Conservation (phyloP, 1,140 invertebrate species). For the Aphelinus certus region DNA sequence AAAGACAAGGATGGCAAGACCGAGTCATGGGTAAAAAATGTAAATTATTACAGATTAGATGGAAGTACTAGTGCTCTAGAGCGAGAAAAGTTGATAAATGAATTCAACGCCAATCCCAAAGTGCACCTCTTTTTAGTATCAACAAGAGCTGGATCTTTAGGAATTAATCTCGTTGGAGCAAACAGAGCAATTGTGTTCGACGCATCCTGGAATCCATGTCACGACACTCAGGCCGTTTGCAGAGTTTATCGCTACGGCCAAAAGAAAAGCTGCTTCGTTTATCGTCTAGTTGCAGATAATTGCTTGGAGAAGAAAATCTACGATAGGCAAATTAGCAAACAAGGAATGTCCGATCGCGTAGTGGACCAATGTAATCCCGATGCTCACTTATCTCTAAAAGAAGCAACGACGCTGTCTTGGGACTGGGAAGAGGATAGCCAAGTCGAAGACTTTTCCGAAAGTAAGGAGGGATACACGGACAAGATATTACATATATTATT, state of each 20-base stretch:
- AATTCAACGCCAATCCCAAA: slow-evolving; percentile 93
- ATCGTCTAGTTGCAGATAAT: slow-evolving; percentile 95
- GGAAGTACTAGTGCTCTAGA: slow-evolving; percentile 94
- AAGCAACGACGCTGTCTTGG: slow-evolving; percentile 92
- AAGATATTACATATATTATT: slow-evolving; percentile 82
- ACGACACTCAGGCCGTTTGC: slow-evolving; percentile 98
- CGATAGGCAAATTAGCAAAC: slow-evolving; percentile 97
- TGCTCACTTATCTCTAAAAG: slow-evolving; percentile 92
- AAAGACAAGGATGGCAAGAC: slow-evolving; percentile 70
- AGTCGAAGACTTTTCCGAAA: slow-evolving; percentile 75
- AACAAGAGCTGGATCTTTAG: slow-evolving; percentile 94
- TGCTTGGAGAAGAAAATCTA: slow-evolving; percentile 98
- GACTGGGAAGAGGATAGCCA: slow-evolving; percentile 88
- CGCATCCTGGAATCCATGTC: slow-evolving; percentile 99
- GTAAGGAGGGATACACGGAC: slow-evolving; percentile 82
- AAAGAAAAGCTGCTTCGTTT: slow-evolving; percentile 93
- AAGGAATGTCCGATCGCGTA: slow-evolving; percentile 96
- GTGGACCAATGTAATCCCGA: slow-evolving; percentile 98
- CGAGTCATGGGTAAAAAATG: slow-evolving; percentile 85
- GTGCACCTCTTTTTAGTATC: slow-evolving; percentile 95
- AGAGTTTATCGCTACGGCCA: slow-evolving; percentile 97
- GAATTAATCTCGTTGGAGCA: slow-evolving; percentile 97
- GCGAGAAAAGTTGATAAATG: slow-evolving; percentile 95
- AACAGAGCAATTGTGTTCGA: slow-evolving; percentile 98
- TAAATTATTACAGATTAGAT: slow-evolving; percentile 92